A percentile compares a stretch with the other conserved stretches of the same genome.
These are phyloP conservation scores for Sogatella furcifera DNA, from an alignment of 1,140 invertebrate species.

Conservation along the genomic window DNA sequence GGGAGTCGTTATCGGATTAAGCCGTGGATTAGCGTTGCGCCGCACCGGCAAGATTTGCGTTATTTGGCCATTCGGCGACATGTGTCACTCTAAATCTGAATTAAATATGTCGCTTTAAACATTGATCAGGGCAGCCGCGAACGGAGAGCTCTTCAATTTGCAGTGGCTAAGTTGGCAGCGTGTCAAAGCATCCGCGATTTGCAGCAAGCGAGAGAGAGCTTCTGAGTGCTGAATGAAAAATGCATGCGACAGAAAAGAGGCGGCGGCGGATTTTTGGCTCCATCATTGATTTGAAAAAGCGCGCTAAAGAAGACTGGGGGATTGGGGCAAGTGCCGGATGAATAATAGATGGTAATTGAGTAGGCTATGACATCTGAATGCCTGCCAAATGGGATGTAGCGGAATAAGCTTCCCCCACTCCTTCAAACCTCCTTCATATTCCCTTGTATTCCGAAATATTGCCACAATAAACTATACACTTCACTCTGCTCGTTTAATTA, in stretches of 20 bases:
- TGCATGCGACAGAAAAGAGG: constrained; percentile 3
- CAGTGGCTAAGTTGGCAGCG: neutral
- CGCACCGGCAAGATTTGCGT: too few relatives aligned
- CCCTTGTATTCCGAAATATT: neutral
- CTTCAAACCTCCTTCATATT: neutral
- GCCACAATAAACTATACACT: too few relatives aligned
- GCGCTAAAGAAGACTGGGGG: too few relatives aligned
- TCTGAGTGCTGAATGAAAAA: constrained; percentile 6
- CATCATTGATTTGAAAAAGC: constrained; percentile 5
- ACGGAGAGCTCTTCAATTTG: constrained; percentile 1
- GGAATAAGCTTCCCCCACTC: neutral
- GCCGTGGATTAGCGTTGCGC: too few relatives aligned
- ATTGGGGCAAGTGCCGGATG: neutral
- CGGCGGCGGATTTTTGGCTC: constrained; percentile 5
- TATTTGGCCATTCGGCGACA: too few relatives aligned
- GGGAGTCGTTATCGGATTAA: too few relatives aligned
- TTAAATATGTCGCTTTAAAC: neutral
- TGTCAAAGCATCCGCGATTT: neutral
- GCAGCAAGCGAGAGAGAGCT: too few relatives aligned
- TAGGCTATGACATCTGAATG: constrained; percentile 2
- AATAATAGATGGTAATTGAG: constrained; percentile 6
- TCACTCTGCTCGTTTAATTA: too few relatives aligned
- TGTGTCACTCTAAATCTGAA: too few relatives aligned
- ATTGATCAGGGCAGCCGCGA: neutral
- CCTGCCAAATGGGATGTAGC: too few relatives aligned